These are phyloP conservation scores for Periphyllus acericola DNA, from an alignment of 2,888 invertebrate species.

Conservation along the genomic window DNA sequence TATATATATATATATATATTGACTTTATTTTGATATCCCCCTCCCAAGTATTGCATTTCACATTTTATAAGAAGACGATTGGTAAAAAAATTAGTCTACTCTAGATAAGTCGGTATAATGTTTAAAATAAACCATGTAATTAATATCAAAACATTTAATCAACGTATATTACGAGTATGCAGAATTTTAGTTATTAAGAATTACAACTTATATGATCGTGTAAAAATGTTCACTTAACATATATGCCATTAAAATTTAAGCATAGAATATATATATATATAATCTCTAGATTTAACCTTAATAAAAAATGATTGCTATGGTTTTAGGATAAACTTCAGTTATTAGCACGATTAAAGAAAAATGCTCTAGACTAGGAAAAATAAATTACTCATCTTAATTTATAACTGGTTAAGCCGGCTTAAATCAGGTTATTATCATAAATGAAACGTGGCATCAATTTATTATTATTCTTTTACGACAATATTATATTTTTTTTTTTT, in stretches of 20 bases:
- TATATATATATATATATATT: neutral
- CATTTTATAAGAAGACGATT: neutral
- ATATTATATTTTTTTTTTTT: too few relatives aligned
- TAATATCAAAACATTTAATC: neutral
- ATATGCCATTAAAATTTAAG: neutral
- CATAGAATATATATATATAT: too few relatives aligned
- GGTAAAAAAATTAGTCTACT: neutral
- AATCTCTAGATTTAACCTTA: too few relatives aligned
- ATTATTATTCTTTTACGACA: neutral
- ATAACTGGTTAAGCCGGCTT: neutral
- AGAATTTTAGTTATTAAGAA: neutral
- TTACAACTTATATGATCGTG: neutral
- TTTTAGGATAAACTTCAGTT: too few relatives aligned
- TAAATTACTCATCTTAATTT: neutral
- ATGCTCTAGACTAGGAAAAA: neutral
- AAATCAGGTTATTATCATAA: neutral
- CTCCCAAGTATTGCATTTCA: neutral
- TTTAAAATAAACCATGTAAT: neutral
- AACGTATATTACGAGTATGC: neutral
- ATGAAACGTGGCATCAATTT: neutral
- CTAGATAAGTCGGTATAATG: too few relatives aligned
- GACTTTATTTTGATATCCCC: neutral
- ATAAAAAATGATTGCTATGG: too few relatives aligned
- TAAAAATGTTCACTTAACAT: neutral
- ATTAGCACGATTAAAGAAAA: neutral